These are phyloP conservation scores for Capra hircus DNA, from an alignment of 2,113 vertebrate genomes.

Conservation along the genomic window DNA sequence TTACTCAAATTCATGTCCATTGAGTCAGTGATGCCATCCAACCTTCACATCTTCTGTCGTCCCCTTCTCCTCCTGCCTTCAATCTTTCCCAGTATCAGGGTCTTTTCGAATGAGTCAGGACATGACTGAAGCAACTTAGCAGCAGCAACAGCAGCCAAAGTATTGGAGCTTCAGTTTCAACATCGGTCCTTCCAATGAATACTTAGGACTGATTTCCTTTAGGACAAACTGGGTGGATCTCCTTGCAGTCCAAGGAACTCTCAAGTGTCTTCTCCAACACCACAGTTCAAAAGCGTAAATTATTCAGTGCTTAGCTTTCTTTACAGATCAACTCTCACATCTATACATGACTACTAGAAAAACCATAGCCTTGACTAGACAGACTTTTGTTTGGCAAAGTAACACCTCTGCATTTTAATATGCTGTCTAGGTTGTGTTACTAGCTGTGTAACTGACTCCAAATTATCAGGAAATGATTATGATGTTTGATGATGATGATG, in stretches of 20 bases:
- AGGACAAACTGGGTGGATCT: not conserved
- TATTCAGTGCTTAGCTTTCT: not conserved
- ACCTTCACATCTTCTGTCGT: not conserved
- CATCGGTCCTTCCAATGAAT: not conserved
- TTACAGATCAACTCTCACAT: not conserved
- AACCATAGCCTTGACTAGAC: not conserved
- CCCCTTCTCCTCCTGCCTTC: not conserved
- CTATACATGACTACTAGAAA: not conserved
- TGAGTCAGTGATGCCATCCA: not conserved
- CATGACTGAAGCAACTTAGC: no score
- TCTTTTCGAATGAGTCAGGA: not conserved
- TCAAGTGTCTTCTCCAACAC: not conserved
- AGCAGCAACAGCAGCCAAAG: not conserved
- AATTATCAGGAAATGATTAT: not conserved
- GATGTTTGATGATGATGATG: not conserved
- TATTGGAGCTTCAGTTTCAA: not conserved
- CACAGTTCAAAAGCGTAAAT: not conserved
- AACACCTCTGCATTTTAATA: not conserved
- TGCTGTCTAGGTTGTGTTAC: not conserved
- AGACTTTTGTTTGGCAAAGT: not conserved
- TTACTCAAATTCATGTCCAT: not conserved
- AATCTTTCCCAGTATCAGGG: not conserved
- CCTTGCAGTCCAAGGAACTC: not conserved
- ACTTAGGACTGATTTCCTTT: not conserved
- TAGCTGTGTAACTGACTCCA: not conserved